Conservation (phyloP, 2,797 vertebrate species). For the Melanotaenia trifasciata region DNA sequence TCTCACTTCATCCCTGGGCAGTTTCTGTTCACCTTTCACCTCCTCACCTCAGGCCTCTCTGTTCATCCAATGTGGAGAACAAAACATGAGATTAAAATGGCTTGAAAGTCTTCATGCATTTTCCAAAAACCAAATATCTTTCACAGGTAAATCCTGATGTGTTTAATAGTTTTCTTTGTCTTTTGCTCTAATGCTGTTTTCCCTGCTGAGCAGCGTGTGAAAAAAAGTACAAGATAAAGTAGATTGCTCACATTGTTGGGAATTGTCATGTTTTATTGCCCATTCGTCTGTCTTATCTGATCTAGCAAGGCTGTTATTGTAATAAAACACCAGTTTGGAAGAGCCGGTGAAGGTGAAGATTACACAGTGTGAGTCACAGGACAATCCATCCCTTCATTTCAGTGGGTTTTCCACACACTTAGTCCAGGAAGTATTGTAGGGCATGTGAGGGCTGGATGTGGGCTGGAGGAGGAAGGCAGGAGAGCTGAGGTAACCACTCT, state of each 20-base stretch:
- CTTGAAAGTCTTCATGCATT: slow-evolving; percentile 1
- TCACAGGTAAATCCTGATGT: slow-evolving; percentile 2
- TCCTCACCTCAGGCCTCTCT: slow-evolving; percentile 46
- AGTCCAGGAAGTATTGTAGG: slow-evolving; percentile 67
- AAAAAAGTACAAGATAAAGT: slow-evolving; percentile 33
- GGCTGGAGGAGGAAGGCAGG: slow-evolving; percentile 61
- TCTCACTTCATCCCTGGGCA: slow-evolving; percentile 50
- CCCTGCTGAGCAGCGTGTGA: slow-evolving; percentile 23
- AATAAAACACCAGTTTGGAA: slow-evolving; percentile 71
- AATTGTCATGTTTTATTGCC: slow-evolving; percentile 65
- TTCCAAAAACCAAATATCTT: background rate
- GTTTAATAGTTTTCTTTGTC: slow-evolving; percentile 16
- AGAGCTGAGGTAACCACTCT: slow-evolving; percentile 73
- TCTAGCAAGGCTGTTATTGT: slow-evolving; percentile 67
- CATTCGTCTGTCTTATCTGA: slow-evolving; percentile 72
- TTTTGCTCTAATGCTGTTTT: slow-evolving; percentile 35
- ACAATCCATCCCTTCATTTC: slow-evolving; percentile 73
- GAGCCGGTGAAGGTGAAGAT: slow-evolving; percentile 73
- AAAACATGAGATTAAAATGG: slow-evolving; percentile 5
- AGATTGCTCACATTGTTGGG: slow-evolving; percentile 39
- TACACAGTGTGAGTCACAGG: slow-evolving; percentile 65
- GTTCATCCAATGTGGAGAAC: slow-evolving; percentile 13
- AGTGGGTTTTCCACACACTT: slow-evolving; percentile 67
- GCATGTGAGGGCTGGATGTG: slow-evolving; percentile 76
- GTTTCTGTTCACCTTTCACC: slow-evolving; percentile 70